Base-by-base conservation (phyloP, 2,888 invertebrate genomes). In the Plusia festucae region DNA sequence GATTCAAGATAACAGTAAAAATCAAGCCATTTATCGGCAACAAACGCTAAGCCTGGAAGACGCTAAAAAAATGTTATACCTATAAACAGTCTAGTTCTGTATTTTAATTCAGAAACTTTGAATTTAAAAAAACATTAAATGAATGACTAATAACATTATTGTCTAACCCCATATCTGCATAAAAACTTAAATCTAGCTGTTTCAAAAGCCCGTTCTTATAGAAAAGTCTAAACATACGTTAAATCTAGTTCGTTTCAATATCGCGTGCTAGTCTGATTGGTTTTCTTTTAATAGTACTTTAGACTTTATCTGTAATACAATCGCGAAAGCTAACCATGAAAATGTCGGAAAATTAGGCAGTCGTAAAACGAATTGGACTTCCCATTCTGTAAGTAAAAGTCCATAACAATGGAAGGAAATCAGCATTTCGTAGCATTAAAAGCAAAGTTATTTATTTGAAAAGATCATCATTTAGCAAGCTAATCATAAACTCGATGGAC, bases 221-320 rank as follows among this genome's bases (percentile, higher is more conserved):
- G 18, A 49, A 20, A 49, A 7, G 57, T 32, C 8, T 15, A n/a
- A 53, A 68, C 65, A 49, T 34, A 60, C 34, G 51, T 57, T 15
- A 52, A 30, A 65, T 64, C 66, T 56, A 68, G 66, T 61, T 71
- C 7, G 70, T 57, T n/a, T n/a, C n/a, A n/a, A 59, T 63, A 68
- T 79, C 67, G 80, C 80, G 81, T 78, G 81, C 65, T 22, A 62
- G 30, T 53, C 72, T 72, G 70, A 81, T 78, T 80, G 67, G 67
- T 72, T 80, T 78, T 69, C 70, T 72, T 79, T 77, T 65, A 62
- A 58, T 64, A 65, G 40, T 11, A 22, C 18, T 55, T 60, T 59
- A 51, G 18, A 64, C 57, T 68, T 70, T 70, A 79, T 79, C 75
- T 69, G 53, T 58, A 68, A 65, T 77, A 69, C 68, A 66, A 70